Base-by-base conservation (phyloP, 2,113 vertebrate species). In the Kryptolebias marmoratus region DNA sequence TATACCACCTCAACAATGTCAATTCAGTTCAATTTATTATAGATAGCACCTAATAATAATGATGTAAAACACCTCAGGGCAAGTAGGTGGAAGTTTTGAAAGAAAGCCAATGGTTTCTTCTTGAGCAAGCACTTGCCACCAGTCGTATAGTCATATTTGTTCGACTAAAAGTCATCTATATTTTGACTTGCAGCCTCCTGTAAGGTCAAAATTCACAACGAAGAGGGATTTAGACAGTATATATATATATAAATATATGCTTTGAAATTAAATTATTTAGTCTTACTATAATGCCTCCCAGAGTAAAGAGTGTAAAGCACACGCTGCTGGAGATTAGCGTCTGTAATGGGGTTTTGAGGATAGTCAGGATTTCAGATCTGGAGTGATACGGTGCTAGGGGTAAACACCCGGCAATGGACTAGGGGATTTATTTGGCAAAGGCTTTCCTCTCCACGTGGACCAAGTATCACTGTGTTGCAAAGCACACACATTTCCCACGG, bases 321-420 rank as follows among this genome's bases (percentile, higher is more conserved):
- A 81, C 80, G 58, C 66, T 65, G 72, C 56, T 59, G 82, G 75
- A 85, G 92, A 90, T 90, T 89, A 90, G 77, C 53, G 75, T 68
- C 80, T 83, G 75, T 92, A 92, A 93, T 93, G 80, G 90, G 80
- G 86, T 91, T 91, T 91, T 83, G 79, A 88, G 90, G 81, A 91
- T 87, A 90, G 89, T 79, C 70, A 47, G 86, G 88, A 86, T 86
- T 91, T 84, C 66, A 91, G 91, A 92, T 92, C 75, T 81, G 75
- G 84, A 87, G 79, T 56, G 85, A 91, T 92, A 91, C 77, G 75
- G 75, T 77, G 81, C 86, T 85, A 68, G 83, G 89, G 79, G 89
- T 90, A 89, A 90, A 91, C 87, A 89, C 82, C 72, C 69, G 83
- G 76, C 82, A 73, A 64, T 75, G 68, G 77, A 82, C 83, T 44